Percentiles rank a stretch among this genome's conserved stretches.
These are phyloP conservation scores for Tigriopus californicus DNA, from an alignment of 2,888 invertebrate genomes.

Conservation along the genomic window DNA sequence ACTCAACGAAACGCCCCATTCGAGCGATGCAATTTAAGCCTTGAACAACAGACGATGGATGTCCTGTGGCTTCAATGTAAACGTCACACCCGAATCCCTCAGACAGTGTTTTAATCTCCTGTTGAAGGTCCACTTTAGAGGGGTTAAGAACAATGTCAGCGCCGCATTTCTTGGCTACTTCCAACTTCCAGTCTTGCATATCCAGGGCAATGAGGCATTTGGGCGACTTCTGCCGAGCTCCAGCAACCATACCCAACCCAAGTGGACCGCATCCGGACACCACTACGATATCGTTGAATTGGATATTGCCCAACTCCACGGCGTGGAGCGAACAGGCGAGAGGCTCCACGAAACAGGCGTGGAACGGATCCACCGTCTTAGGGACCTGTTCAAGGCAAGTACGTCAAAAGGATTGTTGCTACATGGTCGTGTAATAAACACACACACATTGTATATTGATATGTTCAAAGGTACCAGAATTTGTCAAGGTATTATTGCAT, in stretches of 20 bases:
- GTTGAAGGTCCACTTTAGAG: neutral
- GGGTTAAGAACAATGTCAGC: conserved; percentile 11
- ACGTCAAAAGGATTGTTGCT: no score
- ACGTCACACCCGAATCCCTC: conserved; percentile 11
- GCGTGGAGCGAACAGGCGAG: conserved; percentile 5
- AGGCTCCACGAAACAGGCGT: conserved; percentile 10
- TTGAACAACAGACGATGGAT: neutral
- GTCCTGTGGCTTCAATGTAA: conserved; percentile 7
- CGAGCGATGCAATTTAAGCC: conserved; percentile 1
- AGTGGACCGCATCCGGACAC: conserved; percentile 10
- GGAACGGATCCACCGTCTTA: neutral
- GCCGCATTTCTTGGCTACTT: conserved; percentile 5
- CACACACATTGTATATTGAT: no score
- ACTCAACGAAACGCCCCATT: conserved; percentile 1
- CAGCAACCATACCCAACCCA: conserved; percentile 10
- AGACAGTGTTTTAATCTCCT: neutral
- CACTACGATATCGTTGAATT: conserved; percentile 11
- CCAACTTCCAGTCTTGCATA: conserved; percentile 6
- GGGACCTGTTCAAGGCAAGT: neutral
- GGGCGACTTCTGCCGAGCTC: neutral
- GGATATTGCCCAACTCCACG: conserved; percentile 8
- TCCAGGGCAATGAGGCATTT: conserved; percentile 1
- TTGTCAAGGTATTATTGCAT: no score
- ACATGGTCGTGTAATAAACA: no score
- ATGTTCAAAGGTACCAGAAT: no score